Evolutionary conservation across 2,113 vertebrate species (phyloP).

Genomic region (Crotalus tigris): DNA sequence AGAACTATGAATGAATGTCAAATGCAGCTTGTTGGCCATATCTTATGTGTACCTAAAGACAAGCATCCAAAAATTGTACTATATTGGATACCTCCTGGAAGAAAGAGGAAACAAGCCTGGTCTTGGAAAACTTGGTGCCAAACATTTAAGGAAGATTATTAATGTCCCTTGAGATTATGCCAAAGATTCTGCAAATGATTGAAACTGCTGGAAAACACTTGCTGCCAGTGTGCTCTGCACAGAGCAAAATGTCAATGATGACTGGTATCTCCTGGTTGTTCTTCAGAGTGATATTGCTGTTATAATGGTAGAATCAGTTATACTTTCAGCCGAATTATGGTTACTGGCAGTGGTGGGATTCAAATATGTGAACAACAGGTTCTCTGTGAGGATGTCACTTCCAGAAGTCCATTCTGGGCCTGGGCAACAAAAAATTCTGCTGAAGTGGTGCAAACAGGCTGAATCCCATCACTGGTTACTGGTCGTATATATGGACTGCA

Average conservation of each 20-base stretch:
- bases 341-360: no score
- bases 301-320: neutral
- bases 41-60: neutral
- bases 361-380: no score
- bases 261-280: neutral
- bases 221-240: neutral
- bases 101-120: neutral
- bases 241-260: neutral
- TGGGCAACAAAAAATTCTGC: no score
- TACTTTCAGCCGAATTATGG: neutral
- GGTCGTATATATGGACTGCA: neutral
- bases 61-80: neutral
- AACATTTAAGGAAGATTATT: neutral
- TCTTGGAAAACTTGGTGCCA: neutral
- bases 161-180: neutral
- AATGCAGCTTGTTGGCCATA: neutral
- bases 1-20: neutral
- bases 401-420: no score
- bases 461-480: neutral
- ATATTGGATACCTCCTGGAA: neutral
- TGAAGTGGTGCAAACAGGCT: no score
- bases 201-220: neutral
- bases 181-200: neutral
- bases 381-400: no score
- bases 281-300: neutral